Evolutionary conservation across 2,797 vertebrate species (phyloP), one percentile per base, ranked within the genome.

Genomic region (Hyperoplus lanceolatus): DNA sequence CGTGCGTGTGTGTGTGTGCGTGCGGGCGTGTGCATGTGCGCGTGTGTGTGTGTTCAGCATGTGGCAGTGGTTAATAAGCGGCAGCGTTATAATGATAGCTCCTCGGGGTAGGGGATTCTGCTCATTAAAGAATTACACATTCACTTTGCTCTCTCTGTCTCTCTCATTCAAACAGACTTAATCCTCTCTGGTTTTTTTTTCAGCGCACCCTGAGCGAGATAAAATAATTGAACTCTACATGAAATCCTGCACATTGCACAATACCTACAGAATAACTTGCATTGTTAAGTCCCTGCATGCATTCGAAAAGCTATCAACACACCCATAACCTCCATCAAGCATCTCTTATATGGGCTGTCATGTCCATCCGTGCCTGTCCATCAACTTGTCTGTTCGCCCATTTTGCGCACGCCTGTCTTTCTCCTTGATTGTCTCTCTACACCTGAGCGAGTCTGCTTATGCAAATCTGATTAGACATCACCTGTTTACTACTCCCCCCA

Each of bases 91-190:
- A 77, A 81, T 79, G 79, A 84, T 79, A 70, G 76, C 79, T 85
- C 85, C 78, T 81, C 41, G 6, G 79, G 84, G 81, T 55, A 38
- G 74, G 71, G 68, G 73, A 75, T 73, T 56, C n/a, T 54, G 85
- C 83, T 93, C 89, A 93, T 90, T 92, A 89, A 89, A 86, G 61
- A 88, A 86, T 83, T 82, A 89, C 69, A 83, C 75, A 91, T 91
- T 84, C 80, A 77, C 88, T 89, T 82, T 86, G 80, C 90, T 90
- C 70, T 72, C 63, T 8, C n/a, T 38, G 54, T 66, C 41, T 62
- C 49, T 63, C 73, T 81, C 56, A 42, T 69, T 75, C 59, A 79
- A 66, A 70, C 58, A 7, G 4, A 41, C 51, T 68, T 36, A 39
- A 36, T 21, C 46, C n/a, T 65, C 58, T 64, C 21, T 53, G 48